These are phyloP conservation scores for Lynx canadensis DNA, from an alignment of 2,113 vertebrate genomes.

Conservation along the genomic window DNA sequence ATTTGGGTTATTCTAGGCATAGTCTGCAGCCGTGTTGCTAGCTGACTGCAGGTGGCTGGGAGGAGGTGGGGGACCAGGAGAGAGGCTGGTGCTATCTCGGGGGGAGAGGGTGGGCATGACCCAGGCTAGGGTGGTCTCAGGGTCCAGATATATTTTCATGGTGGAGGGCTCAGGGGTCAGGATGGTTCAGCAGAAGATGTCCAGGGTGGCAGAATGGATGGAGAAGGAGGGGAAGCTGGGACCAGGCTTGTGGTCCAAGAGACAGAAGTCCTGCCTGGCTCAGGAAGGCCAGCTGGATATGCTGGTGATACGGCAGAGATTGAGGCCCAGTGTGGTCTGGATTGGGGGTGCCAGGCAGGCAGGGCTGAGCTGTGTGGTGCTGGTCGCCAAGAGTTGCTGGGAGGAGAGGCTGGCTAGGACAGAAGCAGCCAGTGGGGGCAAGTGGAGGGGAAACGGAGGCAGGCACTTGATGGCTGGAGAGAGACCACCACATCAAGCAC, in stretches of 20 bases:
- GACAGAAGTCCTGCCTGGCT: neutral
- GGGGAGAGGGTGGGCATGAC: neutral
- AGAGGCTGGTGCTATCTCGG: neutral
- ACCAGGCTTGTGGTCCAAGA: neutral
- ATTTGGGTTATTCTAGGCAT: neutral
- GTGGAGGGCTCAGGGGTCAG: neutral
- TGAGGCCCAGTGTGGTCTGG: neutral
- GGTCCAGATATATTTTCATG: neutral
- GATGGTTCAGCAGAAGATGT: neutral
- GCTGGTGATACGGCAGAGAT: neutral
- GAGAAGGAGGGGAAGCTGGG: neutral
- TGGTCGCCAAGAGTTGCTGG: neutral
- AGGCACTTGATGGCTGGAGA: neutral
- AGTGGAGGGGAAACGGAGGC: neutral
- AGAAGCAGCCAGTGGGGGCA: neutral
- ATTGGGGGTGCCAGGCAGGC: neutral
- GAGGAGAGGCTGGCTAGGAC: neutral
- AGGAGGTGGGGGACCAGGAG: neutral
- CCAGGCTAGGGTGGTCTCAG: neutral
- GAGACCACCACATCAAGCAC: neutral
- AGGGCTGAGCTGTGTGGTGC: neutral
- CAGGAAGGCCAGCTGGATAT: neutral
- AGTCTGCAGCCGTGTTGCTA: too few species aligned
- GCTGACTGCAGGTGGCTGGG: fast-evolving
- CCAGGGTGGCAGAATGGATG: neutral